Evolutionary conservation across 2,113 vertebrate species (phyloP).

Genomic region (Cinclus mexicanus): DNA sequence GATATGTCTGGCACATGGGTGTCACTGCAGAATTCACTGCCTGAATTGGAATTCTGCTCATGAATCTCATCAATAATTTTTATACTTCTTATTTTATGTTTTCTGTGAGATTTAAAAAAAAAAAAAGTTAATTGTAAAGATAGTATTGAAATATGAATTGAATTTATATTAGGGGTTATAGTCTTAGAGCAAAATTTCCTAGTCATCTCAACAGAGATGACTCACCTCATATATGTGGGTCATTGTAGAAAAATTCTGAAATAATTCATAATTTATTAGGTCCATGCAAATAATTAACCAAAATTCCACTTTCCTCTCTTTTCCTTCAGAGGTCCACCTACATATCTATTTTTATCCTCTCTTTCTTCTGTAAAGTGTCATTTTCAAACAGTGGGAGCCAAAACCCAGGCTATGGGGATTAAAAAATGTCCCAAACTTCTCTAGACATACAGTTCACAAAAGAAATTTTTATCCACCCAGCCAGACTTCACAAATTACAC

Average conservation of each 20-base stretch:
- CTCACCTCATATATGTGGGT: background rate
- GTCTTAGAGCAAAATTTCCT: background rate
- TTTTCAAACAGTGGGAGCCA: background rate
- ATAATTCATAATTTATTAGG: background rate
- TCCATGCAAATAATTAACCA: background rate
- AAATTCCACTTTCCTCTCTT: background rate
- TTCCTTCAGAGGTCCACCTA: background rate
- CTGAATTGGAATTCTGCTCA: background rate
- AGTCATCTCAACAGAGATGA: background rate
- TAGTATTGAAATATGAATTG: background rate
- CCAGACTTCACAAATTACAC: background rate
- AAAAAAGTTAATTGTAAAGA: background rate
- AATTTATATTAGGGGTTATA: background rate
- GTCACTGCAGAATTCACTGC: background rate
- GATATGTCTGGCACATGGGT: background rate
- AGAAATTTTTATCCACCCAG: background rate
- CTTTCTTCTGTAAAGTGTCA: background rate
- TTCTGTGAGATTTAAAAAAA: background rate
- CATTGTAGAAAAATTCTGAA: background rate
- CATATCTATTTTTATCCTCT: background rate
- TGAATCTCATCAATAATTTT: background rate
- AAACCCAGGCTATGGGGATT: background rate
- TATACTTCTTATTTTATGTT: background rate
- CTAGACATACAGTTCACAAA: background rate
- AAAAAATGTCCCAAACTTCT: background rate